Evolutionary conservation across 2,888 invertebrate species (phyloP).

Genomic region (Scrobipalpa costella): DNA sequence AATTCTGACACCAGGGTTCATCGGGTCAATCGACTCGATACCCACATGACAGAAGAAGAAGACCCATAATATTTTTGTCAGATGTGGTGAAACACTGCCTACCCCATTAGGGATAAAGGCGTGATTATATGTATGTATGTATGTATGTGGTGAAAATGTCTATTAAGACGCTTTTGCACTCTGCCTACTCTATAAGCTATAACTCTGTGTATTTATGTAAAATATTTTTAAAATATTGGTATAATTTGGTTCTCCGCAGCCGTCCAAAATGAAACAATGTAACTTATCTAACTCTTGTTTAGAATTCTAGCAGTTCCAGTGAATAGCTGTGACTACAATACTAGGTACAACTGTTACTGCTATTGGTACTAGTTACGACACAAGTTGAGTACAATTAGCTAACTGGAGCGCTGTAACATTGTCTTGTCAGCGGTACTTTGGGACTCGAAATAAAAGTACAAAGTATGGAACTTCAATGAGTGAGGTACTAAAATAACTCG

Average conservation of each 20-base stretch:
- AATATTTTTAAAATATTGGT: not conserved
- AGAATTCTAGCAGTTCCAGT: not conserved
- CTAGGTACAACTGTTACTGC: conserved; percentile 15
- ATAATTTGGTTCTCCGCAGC: not conserved
- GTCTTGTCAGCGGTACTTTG: conserved; percentile 21
- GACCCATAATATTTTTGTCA: too few relatives aligned
- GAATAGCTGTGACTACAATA: conserved; percentile 7
- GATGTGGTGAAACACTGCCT: too few relatives aligned
- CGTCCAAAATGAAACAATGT: conserved; percentile 15
- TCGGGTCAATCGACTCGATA: too few relatives aligned
- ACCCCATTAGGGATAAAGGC: too few relatives aligned
- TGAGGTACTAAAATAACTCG: not conserved
- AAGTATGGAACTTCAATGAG: conserved; percentile 11
- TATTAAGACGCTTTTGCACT: too few relatives aligned
- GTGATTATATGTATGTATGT: too few relatives aligned
- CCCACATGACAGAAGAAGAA: too few relatives aligned
- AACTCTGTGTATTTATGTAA: too few relatives aligned
- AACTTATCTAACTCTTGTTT: conserved; percentile 1
- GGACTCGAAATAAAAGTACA: conserved; percentile 23
- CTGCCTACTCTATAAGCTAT: too few relatives aligned
- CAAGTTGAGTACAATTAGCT: conserved; percentile 23
- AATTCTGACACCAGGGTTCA: too few relatives aligned
- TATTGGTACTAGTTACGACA: not conserved
- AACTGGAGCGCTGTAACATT: conserved; percentile 17
- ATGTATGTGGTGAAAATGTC: too few relatives aligned